Percentiles rank a stretch among this genome's conserved stretches.
Evolutionary conservation across 2,888 invertebrate species (phyloP).

Genomic region (Meloe dianella): DNA sequence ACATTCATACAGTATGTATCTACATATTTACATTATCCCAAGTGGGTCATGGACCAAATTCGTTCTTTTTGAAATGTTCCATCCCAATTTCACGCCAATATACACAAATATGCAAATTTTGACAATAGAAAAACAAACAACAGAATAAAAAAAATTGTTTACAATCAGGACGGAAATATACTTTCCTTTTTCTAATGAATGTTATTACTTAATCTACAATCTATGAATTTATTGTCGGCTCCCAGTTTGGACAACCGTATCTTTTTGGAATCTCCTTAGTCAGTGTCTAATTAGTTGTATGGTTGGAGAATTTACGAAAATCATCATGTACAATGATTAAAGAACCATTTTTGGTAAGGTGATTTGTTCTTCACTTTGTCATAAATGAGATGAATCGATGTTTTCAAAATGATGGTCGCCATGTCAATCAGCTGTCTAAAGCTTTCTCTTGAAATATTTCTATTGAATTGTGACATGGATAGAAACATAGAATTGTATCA

Average conservation of each 20-base stretch:
- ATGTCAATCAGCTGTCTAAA: constrained; percentile 15
- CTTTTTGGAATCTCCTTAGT: neutral
- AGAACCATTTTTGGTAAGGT: neutral
- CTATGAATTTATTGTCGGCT: neutral
- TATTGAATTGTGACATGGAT: constrained; percentile 15
- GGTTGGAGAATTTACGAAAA: neutral
- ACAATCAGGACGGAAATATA: no score
- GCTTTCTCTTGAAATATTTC: constrained; percentile 18
- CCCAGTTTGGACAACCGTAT: neutral
- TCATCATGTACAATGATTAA: neutral
- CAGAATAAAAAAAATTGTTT: no score
- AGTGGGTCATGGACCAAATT: constrained; percentile 15
- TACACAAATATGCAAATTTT: neutral
- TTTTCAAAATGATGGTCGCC: neutral
- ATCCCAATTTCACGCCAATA: neutral
- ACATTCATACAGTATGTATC: constrained; percentile 6
- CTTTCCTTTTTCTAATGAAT: neutral
- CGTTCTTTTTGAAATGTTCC: neutral
- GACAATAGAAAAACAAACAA: neutral
- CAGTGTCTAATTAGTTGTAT: neutral
- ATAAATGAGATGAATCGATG: neutral
- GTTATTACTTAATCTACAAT: neutral
- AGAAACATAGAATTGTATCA: constrained; percentile 7
- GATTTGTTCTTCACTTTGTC: neutral
- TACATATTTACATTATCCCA: neutral